Evolutionary conservation across 2,797 vertebrate species (phyloP).

Genomic region (Delichon dasypus): DNA sequence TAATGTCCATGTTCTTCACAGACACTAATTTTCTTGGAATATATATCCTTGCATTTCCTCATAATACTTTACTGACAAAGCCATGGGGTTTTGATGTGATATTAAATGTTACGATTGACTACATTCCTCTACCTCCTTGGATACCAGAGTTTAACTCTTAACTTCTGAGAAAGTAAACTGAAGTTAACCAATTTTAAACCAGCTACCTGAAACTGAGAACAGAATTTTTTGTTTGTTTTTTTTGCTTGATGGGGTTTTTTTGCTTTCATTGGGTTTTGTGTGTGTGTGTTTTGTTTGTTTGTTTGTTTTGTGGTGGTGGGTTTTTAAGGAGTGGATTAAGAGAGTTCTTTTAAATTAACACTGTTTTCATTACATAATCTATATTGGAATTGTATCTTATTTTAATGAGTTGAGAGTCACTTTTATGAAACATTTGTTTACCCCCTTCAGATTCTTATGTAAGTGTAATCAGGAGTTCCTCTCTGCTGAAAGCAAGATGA

Average conservation of each 20-base stretch:
- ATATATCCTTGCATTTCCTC: neutral
- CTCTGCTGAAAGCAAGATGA: neutral
- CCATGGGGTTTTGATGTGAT: neutral
- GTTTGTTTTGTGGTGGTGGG: neutral
- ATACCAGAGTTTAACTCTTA: neutral
- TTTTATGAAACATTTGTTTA: neutral
- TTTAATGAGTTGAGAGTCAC: neutral
- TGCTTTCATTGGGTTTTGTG: neutral
- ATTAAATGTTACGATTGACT: neutral
- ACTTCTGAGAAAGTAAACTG: neutral
- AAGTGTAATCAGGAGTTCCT: neutral
- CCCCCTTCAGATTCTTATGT: neutral
- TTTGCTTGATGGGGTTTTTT: no score
- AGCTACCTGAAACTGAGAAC: neutral
- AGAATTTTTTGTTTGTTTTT: neutral
- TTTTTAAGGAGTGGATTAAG: neutral
- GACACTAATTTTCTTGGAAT: neutral
- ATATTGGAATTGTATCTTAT: neutral
- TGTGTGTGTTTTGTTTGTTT: neutral
- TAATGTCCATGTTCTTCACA: neutral
- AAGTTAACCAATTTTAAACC: neutral
- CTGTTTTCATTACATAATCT: neutral
- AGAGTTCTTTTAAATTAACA: neutral
- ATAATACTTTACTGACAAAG: neutral
- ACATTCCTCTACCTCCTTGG: neutral